Conservation (phyloP, 2,797 vertebrate genomes). For the Xenentodon cancila region DNA sequence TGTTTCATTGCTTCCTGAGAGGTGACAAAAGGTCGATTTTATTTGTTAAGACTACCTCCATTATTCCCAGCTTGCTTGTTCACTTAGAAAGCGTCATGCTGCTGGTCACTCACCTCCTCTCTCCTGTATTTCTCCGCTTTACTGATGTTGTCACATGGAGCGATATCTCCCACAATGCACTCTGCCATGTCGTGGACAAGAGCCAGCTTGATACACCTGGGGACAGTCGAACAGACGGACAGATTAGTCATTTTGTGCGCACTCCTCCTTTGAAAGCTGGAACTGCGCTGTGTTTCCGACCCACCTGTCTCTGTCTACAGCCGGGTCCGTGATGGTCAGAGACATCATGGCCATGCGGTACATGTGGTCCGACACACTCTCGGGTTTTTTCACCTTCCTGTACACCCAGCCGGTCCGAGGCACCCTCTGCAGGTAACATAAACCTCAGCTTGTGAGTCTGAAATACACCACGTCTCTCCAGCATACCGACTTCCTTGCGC, state of each 20-base stretch:
- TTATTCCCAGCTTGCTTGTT: too few species aligned
- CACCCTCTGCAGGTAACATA: conserved; percentile 80
- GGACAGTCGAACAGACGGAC: background rate
- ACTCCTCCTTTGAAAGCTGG: too few species aligned
- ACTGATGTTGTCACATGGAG: conserved; percentile 94
- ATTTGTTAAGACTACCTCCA: background rate
- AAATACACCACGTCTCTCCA: background rate
- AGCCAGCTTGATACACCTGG: conserved; percentile 93
- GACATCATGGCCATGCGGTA: conserved; percentile 98
- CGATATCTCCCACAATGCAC: conserved; percentile 97
- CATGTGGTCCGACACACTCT: conserved; percentile 98
- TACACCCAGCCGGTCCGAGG: conserved; percentile 97
- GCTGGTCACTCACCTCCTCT: conserved; percentile 85
- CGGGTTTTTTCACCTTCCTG: conserved; percentile 88
- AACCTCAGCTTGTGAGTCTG: conserved; percentile 3
- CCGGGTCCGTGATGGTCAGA: conserved; percentile 88
- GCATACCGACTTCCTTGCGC: too few species aligned
- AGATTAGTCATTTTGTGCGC: background rate
- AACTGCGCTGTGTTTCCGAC: background rate
- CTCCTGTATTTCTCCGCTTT: conserved; percentile 94
- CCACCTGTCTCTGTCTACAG: conserved; percentile 91
- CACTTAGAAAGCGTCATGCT: too few species aligned
- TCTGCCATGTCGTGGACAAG: conserved; percentile 98
- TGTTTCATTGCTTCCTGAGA: conserved; percentile 91
- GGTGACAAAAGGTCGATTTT: background rate